These are phyloP conservation scores for Galerucella calmariensis DNA, from an alignment of 2,888 invertebrate species.

Conservation along the genomic window DNA sequence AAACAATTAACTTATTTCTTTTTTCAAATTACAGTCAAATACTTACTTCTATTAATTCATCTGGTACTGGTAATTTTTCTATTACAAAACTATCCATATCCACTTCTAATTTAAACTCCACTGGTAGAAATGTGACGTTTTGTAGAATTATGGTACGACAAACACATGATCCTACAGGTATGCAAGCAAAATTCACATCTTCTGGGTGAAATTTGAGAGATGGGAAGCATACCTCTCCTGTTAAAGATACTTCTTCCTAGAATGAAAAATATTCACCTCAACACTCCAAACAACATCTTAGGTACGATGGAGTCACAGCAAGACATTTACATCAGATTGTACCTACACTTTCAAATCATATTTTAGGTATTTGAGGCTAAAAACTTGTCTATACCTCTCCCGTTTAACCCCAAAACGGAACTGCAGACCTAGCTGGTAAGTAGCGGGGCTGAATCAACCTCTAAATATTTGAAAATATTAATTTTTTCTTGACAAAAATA, in stretches of 20 bases:
- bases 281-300: too few species aligned
- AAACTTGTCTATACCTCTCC: too few species aligned
- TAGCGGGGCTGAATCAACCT: too few species aligned
- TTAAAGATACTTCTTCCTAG: constrained; percentile 73
- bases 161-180: constrained; percentile 66
- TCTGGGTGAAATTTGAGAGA: constrained; percentile 71
- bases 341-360: too few species aligned
- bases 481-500: too few species aligned
- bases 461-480: too few species aligned
- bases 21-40: background rate
- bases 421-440: too few species aligned
- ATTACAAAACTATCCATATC: constrained; percentile 42
- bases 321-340: too few species aligned
- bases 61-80: constrained; percentile 19
- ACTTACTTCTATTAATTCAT: background rate
- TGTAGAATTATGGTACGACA: constrained; percentile 65
- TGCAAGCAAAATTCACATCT: constrained; percentile 72
- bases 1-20: background rate
- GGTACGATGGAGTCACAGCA: too few species aligned
- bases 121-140: constrained; percentile 68
- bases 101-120: constrained; percentile 61
- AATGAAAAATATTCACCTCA: constrained; percentile 44
- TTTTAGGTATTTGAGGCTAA: too few species aligned
- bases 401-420: too few species aligned
- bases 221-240: constrained; percentile 76